Base-by-base conservation (phyloP, 2,113 vertebrate species). In the Amblyornis subalaris region DNA sequence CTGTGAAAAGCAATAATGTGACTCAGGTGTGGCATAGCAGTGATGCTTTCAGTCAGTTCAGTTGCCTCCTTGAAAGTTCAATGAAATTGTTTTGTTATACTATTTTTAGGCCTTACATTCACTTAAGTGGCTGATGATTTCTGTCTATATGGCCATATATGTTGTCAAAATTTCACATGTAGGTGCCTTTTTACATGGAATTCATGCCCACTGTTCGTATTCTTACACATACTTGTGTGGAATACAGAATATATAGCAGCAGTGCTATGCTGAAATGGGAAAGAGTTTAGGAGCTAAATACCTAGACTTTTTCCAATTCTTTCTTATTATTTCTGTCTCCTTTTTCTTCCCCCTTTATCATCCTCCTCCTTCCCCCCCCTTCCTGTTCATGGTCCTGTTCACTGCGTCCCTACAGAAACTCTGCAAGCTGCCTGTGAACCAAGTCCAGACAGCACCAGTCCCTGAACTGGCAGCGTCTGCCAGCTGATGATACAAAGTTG, bases 401-500 rank as follows among this genome's bases (percentile, higher is more conserved):
- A 33, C 31, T 35, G 45, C 4, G 1, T 78, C 55, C 60, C 55
- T 83, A 13, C 61, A 82, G 89, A 91, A 77, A 53, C 69, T 61
- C 77, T 90, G 54, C 47, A 70, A 91, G 54, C 65, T 87, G 50
- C 76, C 11, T 42, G 85, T 36, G 51, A 90, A 22, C 54, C 26
- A 40, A 77, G 79, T 45, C 47, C 88, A 86, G 85, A 69, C 89
- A 92, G 60, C 74, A 66, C 81, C 88, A 84, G 91, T 53, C 60
- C 76, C 76, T 86, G 94, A 95, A 18, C 65, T 91, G 89, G 80
- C 94, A 90, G 14, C 0, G 1, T 88, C 87, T 95, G 78, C 91
- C 88, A 84, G 87, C 71, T 93, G 65, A 55, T 83, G 29, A 53
- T 89, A 79, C 86, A 86, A 38, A 76, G 36, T 81, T 92, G 86